A percentile compares a stretch with the other conserved stretches of the same genome.
Evolutionary conservation across 2,113 vertebrate genomes (phyloP).

Genomic region (Eidolon helvum): DNA sequence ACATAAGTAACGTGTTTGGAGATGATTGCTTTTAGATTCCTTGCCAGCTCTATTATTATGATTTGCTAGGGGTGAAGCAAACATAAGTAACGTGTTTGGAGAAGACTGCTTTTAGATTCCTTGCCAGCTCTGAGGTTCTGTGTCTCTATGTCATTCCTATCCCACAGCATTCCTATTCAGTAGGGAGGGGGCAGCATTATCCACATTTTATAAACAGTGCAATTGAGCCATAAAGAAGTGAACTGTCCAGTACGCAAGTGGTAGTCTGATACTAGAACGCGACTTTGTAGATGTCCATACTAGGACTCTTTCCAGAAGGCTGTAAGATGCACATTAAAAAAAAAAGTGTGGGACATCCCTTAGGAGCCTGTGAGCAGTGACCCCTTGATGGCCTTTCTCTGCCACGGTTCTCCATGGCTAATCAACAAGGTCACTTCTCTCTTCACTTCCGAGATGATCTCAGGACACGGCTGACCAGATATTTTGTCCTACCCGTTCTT

Average conservation of each 20-base stretch:
- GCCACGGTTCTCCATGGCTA: background rate
- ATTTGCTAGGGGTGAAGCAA: background rate
- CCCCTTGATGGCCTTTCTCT: background rate
- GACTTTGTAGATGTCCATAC: background rate
- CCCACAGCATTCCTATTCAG: conserved; percentile 42
- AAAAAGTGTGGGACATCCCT: background rate
- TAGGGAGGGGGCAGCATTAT: conserved; percentile 75
- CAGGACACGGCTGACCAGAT: background rate
- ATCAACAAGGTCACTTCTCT: background rate
- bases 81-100: background rate
- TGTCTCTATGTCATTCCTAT: background rate
- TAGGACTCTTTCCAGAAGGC: background rate
- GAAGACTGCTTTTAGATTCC: background rate
- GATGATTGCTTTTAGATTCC: background rate
- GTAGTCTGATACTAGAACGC: background rate
- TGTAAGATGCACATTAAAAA: background rate
- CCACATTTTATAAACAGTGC: conserved; percentile 68
- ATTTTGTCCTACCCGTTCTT: background rate
- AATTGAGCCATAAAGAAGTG: conserved; percentile 32
- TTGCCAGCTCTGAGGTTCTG: background rate
- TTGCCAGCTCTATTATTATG: background rate
- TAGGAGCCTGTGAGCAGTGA: background rate
- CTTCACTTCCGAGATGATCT: background rate
- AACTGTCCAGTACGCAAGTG: background rate
- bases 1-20: background rate